Conservation (phyloP, 2,797 vertebrate genomes). For the Sciaenops ocellatus region DNA sequence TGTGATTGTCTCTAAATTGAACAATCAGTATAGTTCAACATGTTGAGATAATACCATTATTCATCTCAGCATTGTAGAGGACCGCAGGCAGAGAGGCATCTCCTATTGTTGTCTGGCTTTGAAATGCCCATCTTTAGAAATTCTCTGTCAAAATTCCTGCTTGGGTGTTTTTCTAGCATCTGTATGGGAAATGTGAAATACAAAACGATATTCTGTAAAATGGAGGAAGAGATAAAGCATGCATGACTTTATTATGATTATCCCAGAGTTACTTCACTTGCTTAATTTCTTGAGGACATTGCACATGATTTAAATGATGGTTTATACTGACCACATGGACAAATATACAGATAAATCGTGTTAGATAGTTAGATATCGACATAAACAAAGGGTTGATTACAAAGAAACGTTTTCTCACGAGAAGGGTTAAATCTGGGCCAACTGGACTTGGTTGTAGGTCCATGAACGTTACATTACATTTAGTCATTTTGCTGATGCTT, state of each 20-base stretch:
- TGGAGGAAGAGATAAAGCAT: constrained; percentile 27
- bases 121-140: constrained; percentile 70
- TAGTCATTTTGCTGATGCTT: too few species aligned
- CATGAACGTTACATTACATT: too few species aligned
- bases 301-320: not conserved
- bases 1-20: constrained; percentile 79
- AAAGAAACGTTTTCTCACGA: too few species aligned
- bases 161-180: constrained; percentile 16
- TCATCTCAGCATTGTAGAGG: constrained; percentile 60
- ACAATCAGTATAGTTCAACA: constrained; percentile 71
- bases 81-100: constrained; percentile 56
- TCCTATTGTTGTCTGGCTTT: constrained; percentile 70
- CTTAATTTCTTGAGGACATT: not conserved
- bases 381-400: too few species aligned
- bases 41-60: constrained; percentile 75
- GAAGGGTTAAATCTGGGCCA: too few species aligned
- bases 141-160: constrained; percentile 41
- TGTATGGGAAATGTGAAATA: constrained; percentile 46
- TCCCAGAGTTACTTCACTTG: constrained; percentile 11
- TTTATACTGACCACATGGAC: not conserved
- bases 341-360: not conserved
- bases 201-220: constrained; percentile 36
- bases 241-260: constrained; percentile 27
- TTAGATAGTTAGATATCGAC: too few species aligned
- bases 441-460: too few species aligned